These are phyloP conservation scores for Zoanthus solanderi DNA, from an alignment of 92 coral and sea anemone genomes.

Conservation along the genomic window DNA sequence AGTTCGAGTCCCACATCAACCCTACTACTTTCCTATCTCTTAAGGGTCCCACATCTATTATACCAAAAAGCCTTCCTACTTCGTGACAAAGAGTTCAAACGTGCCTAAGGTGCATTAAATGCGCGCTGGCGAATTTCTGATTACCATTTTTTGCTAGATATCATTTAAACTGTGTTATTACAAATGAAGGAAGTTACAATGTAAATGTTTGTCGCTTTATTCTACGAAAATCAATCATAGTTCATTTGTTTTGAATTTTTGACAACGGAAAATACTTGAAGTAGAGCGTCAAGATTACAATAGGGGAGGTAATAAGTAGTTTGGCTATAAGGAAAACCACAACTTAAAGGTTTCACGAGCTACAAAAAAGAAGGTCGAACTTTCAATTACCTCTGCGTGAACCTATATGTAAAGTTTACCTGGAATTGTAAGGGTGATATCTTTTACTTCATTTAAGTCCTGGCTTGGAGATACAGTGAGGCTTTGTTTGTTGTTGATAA, in stretches of 20 bases:
- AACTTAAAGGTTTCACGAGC: not conserved
- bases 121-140: not conserved
- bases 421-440: constrained; percentile 72
- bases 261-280: not conserved
- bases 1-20: too few species aligned
- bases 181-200: too few species aligned
- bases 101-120: too few species aligned
- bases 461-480: constrained; percentile 77
- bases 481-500: constrained; percentile 83
- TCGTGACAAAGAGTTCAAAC: too few species aligned
- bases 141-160: not conserved
- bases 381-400: not conserved
- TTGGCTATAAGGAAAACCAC: not conserved
- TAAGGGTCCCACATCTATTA: too few species aligned
- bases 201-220: not conserved
- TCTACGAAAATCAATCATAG: not conserved
- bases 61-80: too few species aligned
- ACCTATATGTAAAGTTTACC: constrained; percentile 55
- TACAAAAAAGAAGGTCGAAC: not conserved
- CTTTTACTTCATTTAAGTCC: constrained; percentile 55
- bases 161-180: not conserved
- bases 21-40: too few species aligned
- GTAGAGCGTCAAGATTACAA: too few species aligned
- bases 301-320: too few species aligned
- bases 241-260: too few species aligned